phyloP scores from a whole-genome alignment of 2,113 vertebrate genomes.

The Semicossyphus pulcher region DNA sequence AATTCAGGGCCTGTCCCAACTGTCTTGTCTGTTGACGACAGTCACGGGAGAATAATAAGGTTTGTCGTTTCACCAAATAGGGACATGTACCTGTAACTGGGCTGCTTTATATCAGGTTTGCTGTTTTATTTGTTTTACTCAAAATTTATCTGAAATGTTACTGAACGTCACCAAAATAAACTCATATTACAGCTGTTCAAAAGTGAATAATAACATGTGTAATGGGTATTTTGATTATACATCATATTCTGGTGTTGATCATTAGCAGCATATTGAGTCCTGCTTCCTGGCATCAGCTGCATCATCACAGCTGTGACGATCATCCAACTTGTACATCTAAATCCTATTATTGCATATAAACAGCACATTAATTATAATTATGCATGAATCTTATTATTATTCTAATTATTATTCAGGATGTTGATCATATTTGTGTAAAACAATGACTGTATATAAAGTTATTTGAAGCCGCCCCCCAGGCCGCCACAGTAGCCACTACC shows the following conservation, averaged over 20 bases:
- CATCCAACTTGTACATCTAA: too few relatives aligned
- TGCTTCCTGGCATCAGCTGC: neutral
- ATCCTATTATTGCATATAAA: too few relatives aligned
- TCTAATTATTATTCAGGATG: neutral
- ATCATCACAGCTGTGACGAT: conserved; percentile 1
- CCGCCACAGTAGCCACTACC: too few relatives aligned
- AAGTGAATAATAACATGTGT: too few relatives aligned
- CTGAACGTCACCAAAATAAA: too few relatives aligned
- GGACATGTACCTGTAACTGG: neutral
- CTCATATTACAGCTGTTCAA: too few relatives aligned
- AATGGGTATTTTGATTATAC: too few relatives aligned
- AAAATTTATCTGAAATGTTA: too few relatives aligned
- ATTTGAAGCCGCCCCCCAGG: too few relatives aligned
- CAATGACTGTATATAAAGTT: too few relatives aligned
- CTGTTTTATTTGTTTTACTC: too few relatives aligned
- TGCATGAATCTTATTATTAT: neutral
- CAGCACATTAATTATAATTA: too few relatives aligned
- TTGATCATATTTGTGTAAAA: neutral
- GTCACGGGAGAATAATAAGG: neutral
- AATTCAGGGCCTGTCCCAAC: neutral
- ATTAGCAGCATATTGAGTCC: neutral
- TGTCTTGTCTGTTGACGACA: conserved; percentile 1
- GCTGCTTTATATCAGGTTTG: neutral
- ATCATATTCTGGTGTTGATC: neutral
- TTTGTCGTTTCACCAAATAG: neutral